phyloP scores from a whole-genome alignment of 2,888 invertebrate species.

The Helobdella robusta region DNA sequence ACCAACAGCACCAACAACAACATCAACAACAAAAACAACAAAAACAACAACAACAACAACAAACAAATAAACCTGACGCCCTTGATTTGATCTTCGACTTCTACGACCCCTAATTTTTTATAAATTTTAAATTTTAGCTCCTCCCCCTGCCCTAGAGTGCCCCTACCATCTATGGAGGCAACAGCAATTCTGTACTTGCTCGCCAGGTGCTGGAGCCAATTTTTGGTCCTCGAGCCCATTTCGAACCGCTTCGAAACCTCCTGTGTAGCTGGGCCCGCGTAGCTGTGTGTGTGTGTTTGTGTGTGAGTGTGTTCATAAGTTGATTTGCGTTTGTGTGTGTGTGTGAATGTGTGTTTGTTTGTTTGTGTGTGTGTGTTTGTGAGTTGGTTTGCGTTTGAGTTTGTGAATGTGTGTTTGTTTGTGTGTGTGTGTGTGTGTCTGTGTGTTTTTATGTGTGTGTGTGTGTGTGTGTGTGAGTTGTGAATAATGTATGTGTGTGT shows the following conservation, averaged over 20 bases:
- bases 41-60: not conserved
- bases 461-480: too few species aligned
- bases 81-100: constrained; percentile 86
- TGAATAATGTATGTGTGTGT: too few species aligned
- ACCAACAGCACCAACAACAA: too few species aligned
- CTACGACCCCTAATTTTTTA: constrained; percentile 76
- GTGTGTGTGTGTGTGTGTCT: too few species aligned
- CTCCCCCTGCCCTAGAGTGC: constrained; percentile 75
- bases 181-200: constrained; percentile 79
- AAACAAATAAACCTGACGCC: constrained; percentile 53
- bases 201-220: constrained; percentile 79
- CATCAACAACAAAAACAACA: not conserved
- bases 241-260: constrained; percentile 78
- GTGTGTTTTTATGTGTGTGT: too few species aligned
- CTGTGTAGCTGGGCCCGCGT: constrained; percentile 86
- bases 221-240: constrained; percentile 51
- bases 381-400: too few species aligned
- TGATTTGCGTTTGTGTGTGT: too few species aligned
- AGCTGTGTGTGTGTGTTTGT: constrained; percentile 57
- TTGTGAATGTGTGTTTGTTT: too few species aligned
- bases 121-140: constrained; percentile 73
- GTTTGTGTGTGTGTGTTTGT: too few species aligned
- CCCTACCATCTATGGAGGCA: constrained; percentile 84
- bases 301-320: too few species aligned
- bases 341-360: too few species aligned